Base-by-base conservation (phyloP, 1,140 invertebrate genomes). In the Meloidogyne floridensis region DNA sequence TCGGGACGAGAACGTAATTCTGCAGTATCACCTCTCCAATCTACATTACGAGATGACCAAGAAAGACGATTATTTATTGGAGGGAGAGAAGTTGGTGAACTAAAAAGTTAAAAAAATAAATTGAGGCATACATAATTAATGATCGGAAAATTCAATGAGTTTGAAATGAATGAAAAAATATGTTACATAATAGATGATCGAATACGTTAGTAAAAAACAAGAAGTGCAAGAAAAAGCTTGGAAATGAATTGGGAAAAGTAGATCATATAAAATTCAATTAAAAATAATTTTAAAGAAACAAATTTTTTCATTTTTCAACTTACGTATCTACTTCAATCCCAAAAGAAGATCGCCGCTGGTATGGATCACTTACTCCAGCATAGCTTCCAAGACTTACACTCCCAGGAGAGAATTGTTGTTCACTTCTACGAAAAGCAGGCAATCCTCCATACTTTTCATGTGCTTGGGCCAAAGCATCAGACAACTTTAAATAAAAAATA, bases 381-480 rank as follows among this genome's bases (percentile, higher is more conserved):
- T 20, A 69, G 59, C 77, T 79, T 18, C 77, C 77, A 47, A 79
- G 18, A 69, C 56, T 69, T 0, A 79, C 43, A 18, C 77, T 79
- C 18, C 77, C 65, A 69, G 77, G 77, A 69, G 77, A 79, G 65
- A 79, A 79, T 53, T 79, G 77, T 65, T 65, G 59, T n/a, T 72
- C 43, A 42, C 42, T 71, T 10, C 53, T 80, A 47, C 32, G 53
- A 54, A 69, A 15, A 43, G 11, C 18, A 15, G 53, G 20, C 3
- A 47, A 54, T 54, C 51, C 59, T 51, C 15, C 81, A 20, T 81
- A 47, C n/a, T 81, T 80, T 54, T 72, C 53, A 43, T 82, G 80
- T 54, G 81, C 81, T 53, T 81, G 81, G 11, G 85, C 83, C 56
- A 89, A 77, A 0, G 84, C 81, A n/a, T 90, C 83, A 74, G 87